Conservation (phyloP, 2,797 vertebrate genomes). For the Sebastiscus tertius region DNA sequence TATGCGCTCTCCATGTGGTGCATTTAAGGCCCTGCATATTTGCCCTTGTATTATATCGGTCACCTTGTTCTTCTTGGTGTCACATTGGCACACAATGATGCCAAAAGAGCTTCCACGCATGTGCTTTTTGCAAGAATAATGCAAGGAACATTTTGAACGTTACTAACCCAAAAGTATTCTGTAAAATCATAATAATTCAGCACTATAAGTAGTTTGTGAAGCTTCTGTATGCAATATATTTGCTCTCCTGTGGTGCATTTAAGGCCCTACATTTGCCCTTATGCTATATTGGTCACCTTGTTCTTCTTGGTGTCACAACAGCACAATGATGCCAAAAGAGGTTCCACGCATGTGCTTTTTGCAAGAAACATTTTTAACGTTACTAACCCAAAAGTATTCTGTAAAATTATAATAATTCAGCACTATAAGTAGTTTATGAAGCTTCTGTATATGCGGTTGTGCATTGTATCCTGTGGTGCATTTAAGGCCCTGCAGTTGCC, state of each 20-base stretch:
- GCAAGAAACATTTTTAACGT: not conserved
- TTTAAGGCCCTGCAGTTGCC: constrained; percentile 1
- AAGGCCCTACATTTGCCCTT: not conserved
- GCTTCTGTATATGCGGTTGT: not conserved
- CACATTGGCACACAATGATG: not conserved
- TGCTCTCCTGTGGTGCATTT: constrained; percentile 9
- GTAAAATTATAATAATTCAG: not conserved
- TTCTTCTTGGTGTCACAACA: not conserved
- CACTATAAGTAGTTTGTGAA: not conserved
- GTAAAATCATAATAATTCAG: not conserved
- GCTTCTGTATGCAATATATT: not conserved
- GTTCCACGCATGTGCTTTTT: not conserved
- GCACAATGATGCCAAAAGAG: not conserved
- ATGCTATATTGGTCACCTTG: constrained; percentile 7
- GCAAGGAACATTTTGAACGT: not conserved
- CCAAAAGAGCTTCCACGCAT: not conserved
- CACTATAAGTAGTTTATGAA: not conserved
- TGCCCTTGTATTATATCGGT: not conserved
- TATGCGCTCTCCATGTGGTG: not conserved
- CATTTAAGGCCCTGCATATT: constrained; percentile 7
- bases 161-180: not conserved
- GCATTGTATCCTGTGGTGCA: not conserved
- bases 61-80: constrained; percentile 12
- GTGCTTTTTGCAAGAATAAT: not conserved
- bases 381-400: not conserved